Conservation (phyloP, 2,113 vertebrate genomes). For the Dicrurus megarhynchus region DNA sequence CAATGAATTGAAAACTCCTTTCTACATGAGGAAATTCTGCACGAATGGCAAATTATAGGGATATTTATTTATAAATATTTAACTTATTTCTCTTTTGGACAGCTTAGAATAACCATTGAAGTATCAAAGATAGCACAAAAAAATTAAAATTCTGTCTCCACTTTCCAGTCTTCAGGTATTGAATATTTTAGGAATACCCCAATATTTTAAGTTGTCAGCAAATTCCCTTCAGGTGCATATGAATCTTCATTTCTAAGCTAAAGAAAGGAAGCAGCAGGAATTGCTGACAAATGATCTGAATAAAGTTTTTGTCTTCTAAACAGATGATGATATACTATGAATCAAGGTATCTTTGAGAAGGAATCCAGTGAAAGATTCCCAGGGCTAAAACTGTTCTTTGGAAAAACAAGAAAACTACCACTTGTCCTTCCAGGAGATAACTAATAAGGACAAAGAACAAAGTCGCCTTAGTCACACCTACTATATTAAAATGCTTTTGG, state of each 20-base stretch:
- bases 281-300: background rate
- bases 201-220: background rate
- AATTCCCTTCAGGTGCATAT: background rate
- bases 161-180: background rate
- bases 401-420: background rate
- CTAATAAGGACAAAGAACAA: background rate
- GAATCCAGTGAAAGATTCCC: background rate
- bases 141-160: background rate
- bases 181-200: background rate
- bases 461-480: slow-evolving; percentile 23
- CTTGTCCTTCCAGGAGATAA: background rate
- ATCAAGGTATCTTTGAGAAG: background rate
- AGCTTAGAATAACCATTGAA: background rate
- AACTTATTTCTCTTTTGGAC: background rate
- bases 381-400: background rate
- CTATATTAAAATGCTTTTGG: background rate
- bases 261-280: background rate
- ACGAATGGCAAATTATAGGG: background rate
- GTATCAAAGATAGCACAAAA: background rate
- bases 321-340: background rate
- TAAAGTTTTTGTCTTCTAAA: slow-evolving; percentile 21
- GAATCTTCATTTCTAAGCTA: slow-evolving; percentile 3
- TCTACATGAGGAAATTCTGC: background rate
- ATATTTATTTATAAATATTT: background rate
- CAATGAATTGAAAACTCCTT: background rate